These are phyloP conservation scores for Mungos mungo DNA, from an alignment of 2,113 vertebrate genomes.

Conservation along the genomic window DNA sequence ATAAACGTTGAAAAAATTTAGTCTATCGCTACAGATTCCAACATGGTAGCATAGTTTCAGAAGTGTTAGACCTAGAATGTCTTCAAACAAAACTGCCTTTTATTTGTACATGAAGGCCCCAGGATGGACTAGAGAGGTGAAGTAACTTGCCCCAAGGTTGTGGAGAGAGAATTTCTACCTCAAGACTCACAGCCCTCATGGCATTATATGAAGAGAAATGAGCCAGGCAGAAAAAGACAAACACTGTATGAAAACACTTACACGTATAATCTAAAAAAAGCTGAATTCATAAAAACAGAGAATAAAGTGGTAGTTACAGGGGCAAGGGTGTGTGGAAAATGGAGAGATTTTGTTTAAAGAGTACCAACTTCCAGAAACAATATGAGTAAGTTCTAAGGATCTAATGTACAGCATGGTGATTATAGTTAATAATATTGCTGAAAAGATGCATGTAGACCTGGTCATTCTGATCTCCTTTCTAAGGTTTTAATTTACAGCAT, in stretches of 20 bases:
- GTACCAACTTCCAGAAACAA: not conserved
- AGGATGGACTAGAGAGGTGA: not conserved
- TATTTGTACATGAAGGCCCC: not conserved
- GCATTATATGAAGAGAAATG: not conserved
- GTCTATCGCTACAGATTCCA: not conserved
- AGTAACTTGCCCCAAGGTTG: not conserved
- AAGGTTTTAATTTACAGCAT: not conserved
- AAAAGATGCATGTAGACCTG: not conserved
- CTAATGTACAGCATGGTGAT: not conserved
- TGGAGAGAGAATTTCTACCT: not conserved
- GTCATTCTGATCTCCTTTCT: conserved; percentile 29
- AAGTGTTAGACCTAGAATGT: not conserved
- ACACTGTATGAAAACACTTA: not conserved
- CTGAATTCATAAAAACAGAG: not conserved
- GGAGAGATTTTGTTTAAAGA: not conserved
- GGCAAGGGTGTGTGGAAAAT: not conserved
- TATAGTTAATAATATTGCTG: not conserved
- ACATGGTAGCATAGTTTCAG: not conserved
- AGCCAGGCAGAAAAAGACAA: not conserved
- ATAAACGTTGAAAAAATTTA: not conserved
- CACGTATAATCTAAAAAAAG: not conserved
- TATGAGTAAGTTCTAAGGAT: not conserved
- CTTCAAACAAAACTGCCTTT: not conserved
- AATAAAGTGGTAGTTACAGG: not conserved
- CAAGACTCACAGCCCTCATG: not conserved